These are phyloP conservation scores for Drosophila sechellia DNA, from an alignment of 1,140 invertebrate species.

Conservation along the genomic window DNA sequence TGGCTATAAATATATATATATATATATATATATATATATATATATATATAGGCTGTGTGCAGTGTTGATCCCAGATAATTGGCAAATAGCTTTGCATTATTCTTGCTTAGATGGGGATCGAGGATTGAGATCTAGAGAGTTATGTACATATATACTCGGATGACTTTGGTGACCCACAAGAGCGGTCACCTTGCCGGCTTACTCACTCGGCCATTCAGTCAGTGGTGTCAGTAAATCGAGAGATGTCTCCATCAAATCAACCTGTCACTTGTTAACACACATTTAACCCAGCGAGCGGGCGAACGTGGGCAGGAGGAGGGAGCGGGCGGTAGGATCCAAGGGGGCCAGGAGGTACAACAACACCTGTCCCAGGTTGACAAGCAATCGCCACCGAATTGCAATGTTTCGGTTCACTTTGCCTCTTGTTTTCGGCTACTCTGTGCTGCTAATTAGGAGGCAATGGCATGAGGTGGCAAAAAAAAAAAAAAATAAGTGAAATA, in stretches of 20 bases:
- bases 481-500: not conserved
- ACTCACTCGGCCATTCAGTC: conserved; percentile 24
- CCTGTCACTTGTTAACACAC: conserved; percentile 74
- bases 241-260: conserved; percentile 62
- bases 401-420: conserved; percentile 25
- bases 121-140: too few species aligned
- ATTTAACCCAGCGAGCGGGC: conserved; percentile 28
- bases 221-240: conserved; percentile 57
- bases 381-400: conserved; percentile 45
- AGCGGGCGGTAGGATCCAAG: not conserved
- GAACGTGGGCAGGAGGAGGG: not conserved
- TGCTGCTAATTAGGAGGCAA: conserved; percentile 51
- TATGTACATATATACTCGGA: too few species aligned
- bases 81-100: not conserved
- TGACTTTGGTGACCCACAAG: conserved; percentile 39
- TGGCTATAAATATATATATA: conserved; percentile 10
- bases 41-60: conserved; percentile 23
- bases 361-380: conserved; percentile 60
- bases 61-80: too few species aligned
- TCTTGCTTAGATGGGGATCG: not conserved
- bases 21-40: conserved; percentile 40
- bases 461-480: conserved; percentile 26
- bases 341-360: conserved; percentile 15
- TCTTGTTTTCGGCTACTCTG: conserved; percentile 22
- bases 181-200: conserved; percentile 60